These are phyloP conservation scores for Andrena haemorrhoa DNA, from an alignment of 2,888 invertebrate genomes.

Conservation along the genomic window DNA sequence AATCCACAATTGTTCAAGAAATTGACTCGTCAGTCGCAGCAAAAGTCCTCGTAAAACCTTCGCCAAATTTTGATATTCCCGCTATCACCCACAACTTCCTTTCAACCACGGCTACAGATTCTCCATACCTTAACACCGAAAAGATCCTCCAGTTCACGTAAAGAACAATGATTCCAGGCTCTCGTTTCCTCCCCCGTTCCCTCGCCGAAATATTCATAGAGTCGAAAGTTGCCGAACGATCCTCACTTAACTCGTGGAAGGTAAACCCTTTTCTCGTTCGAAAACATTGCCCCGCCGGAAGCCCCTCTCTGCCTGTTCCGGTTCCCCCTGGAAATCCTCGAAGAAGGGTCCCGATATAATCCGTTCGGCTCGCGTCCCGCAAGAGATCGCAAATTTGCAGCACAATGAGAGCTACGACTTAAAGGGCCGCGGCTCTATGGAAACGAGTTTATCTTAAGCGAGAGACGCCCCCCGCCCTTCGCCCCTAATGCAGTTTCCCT, in stretches of 20 bases:
- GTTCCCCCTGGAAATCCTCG: constrained; percentile 13
- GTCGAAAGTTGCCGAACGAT: constrained; percentile 35
- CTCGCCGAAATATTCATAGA: constrained; percentile 33
- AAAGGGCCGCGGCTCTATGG: constrained; percentile 51
- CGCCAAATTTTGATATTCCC: neutral
- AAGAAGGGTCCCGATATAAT: constrained; percentile 40
- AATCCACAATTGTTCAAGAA: too few species aligned
- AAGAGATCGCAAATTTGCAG: constrained; percentile 64
- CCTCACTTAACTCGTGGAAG: constrained; percentile 22
- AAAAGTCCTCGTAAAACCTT: too few species aligned
- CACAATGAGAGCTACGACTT: constrained; percentile 65
- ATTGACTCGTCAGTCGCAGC: too few species aligned
- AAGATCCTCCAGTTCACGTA: neutral
- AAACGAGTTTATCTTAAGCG: constrained; percentile 69
- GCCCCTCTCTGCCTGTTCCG: neutral
- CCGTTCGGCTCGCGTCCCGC: constrained; percentile 29
- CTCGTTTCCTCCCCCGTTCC: neutral
- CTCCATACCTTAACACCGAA: neutral
- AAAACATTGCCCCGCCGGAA: constrained; percentile 21
- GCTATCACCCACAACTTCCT: neutral
- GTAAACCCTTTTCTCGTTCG: constrained; percentile 52
- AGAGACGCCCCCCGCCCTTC: constrained; percentile 40
- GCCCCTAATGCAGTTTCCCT: constrained; percentile 66
- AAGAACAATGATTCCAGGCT: neutral
- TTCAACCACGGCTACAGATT: neutral